These are phyloP conservation scores for Apamea monoglypha DNA, from an alignment of 2,888 invertebrate genomes.

Conservation along the genomic window DNA sequence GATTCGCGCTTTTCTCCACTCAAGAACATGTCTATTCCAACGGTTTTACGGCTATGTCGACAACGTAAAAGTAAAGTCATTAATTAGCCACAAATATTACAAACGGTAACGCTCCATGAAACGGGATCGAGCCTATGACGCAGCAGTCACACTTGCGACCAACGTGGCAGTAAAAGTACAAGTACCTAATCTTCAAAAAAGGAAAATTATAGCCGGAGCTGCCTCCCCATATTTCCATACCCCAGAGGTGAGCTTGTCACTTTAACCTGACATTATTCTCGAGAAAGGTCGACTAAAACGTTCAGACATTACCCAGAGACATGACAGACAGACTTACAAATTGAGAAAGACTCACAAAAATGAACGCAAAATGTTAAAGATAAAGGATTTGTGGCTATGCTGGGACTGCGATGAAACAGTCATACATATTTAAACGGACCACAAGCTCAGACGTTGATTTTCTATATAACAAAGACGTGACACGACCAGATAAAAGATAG, in stretches of 20 bases:
- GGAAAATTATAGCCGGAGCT: neutral
- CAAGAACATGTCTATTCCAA: too few relatives aligned
- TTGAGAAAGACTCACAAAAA: constrained; percentile 50
- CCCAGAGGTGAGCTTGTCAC: constrained; percentile 41
- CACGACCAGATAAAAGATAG: constrained; percentile 38
- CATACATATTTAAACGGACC: constrained; percentile 62
- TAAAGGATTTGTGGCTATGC: constrained; percentile 37
- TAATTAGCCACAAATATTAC: too few relatives aligned
- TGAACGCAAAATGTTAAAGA: constrained; percentile 41
- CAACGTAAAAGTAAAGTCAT: too few relatives aligned
- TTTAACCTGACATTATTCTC: constrained; percentile 38
- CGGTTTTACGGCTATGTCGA: too few relatives aligned
- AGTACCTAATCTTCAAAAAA: constrained; percentile 6
- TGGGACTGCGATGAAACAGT: constrained; percentile 45
- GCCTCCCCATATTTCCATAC: constrained; percentile 26
- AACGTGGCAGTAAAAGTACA: neutral
- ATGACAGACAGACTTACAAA: constrained; percentile 56
- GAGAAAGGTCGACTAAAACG: constrained; percentile 41
- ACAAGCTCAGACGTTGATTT: constrained; percentile 53
- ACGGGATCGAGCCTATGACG: neutral
- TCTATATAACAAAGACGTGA: constrained; percentile 46
- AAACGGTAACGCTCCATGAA: too few relatives aligned
- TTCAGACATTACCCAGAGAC: constrained; percentile 34
- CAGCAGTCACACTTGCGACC: neutral
- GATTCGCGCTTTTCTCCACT: too few relatives aligned